phyloP scores from a whole-genome alignment of 2,113 vertebrate species.

The Lynx canadensis region DNA sequence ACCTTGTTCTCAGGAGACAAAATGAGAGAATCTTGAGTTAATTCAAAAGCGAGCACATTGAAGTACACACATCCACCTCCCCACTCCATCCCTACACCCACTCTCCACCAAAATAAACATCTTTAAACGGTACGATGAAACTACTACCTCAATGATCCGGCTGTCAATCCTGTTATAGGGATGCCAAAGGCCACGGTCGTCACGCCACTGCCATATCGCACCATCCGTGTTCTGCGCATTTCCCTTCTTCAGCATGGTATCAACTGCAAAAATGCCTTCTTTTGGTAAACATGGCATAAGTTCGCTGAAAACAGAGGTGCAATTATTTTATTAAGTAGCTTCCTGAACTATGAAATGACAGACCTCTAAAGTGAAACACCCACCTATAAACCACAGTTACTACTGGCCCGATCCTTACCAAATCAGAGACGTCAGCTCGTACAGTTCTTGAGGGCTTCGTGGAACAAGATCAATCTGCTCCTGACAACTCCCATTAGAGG shows the following conservation, averaged over 20 bases:
- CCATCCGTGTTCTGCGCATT: conserved; percentile 98
- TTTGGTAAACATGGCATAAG: conserved; percentile 99
- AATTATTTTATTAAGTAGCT: conserved; percentile 59
- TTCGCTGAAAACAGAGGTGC: conserved; percentile 89
- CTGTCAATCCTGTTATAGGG: conserved; percentile 99
- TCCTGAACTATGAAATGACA: neutral
- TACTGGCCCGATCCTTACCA: conserved; percentile 87
- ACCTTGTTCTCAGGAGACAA: conserved; percentile 83
- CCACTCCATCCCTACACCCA: conserved; percentile 63
- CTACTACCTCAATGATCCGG: conserved; percentile 98
- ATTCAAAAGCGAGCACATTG: conserved; percentile 66
- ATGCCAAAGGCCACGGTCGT: conserved; percentile 98
- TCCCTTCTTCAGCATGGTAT: conserved; percentile 99
- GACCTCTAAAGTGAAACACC: neutral
- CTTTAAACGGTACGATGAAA: conserved; percentile 67
- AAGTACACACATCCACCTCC: conserved; percentile 19
- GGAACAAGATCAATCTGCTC: conserved; percentile 99
- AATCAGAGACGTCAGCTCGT: conserved; percentile 98
- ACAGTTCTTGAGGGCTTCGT: conserved; percentile 98
- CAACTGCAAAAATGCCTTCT: conserved; percentile 99
- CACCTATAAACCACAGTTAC: neutral
- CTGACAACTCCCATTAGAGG: conserved; percentile 97
- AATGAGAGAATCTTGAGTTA: conserved; percentile 79
- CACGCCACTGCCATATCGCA: conserved; percentile 98
- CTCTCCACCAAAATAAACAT: conserved; percentile 7